Conservation (phyloP, 2,797 vertebrate species). For the Microtus agrestis region DNA sequence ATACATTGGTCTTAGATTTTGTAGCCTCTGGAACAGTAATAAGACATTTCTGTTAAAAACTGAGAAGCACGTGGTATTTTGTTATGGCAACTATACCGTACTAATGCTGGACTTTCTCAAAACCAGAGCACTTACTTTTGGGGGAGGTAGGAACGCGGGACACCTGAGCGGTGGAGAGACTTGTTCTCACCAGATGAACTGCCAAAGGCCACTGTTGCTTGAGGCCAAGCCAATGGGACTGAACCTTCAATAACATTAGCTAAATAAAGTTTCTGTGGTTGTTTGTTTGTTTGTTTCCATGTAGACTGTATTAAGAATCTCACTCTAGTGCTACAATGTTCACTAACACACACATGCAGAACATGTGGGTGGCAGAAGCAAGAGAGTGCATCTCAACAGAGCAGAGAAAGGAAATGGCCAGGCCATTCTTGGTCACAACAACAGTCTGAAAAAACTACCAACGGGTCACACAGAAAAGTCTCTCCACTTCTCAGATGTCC, state of each 20-base stretch:
- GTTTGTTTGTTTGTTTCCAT: neutral
- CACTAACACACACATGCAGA: neutral
- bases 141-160: too few relatives aligned
- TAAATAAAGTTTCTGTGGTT: neutral
- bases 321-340: neutral
- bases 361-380: too few relatives aligned
- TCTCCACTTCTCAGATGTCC: neutral
- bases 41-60: too few relatives aligned
- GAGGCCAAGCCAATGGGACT: neutral
- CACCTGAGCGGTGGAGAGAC: too few relatives aligned
- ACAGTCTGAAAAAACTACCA: neutral
- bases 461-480: neutral
- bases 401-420: neutral
- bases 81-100: too few relatives aligned
- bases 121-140: too few relatives aligned
- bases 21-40: too few relatives aligned
- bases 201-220: neutral
- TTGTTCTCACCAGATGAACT: too few relatives aligned
- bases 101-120: too few relatives aligned
- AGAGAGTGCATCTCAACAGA: neutral
- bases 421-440: neutral
- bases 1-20: too few relatives aligned
- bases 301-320: neutral
- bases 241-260: neutral
- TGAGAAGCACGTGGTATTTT: too few relatives aligned